Conservation (phyloP, 2,113 vertebrate species). For the Asarcornis scutulata region DNA sequence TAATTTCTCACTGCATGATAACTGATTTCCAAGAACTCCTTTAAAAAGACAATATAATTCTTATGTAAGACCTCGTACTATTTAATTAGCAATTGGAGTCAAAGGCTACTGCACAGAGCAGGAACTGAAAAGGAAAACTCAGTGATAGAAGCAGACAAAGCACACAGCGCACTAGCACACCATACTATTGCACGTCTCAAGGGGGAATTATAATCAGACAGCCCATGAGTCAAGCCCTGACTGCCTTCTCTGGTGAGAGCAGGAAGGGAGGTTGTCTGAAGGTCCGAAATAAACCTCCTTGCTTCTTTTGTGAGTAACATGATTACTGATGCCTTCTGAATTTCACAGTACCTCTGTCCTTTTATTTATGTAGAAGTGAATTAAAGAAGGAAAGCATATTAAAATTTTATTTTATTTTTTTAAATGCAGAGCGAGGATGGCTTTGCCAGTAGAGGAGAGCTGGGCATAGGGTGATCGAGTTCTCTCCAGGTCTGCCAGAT, state of each 20-base stretch:
- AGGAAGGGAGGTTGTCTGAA: neutral
- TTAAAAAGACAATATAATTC: neutral
- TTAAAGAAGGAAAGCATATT: neutral
- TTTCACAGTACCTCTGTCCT: neutral
- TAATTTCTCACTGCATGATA: neutral
- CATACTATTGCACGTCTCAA: neutral
- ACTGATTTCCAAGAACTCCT: neutral
- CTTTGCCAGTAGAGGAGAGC: neutral
- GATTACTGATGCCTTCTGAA: neutral
- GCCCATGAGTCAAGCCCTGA: neutral
- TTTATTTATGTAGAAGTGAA: neutral
- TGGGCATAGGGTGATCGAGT: fast-evolving
- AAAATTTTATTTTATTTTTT: neutral
- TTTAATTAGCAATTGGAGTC: neutral
- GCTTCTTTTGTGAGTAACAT: neutral
- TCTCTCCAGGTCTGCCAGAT: neutral
- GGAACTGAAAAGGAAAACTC: neutral
- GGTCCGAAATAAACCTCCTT: neutral
- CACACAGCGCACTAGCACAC: neutral
- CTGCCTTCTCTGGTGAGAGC: neutral
- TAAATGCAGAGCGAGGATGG: neutral
- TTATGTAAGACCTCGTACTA: neutral
- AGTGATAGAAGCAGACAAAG: neutral
- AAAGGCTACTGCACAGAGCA: neutral
- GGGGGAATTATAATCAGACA: neutral